Base-by-base conservation (phyloP, 2,888 invertebrate genomes). In the Beris morrisii region DNA sequence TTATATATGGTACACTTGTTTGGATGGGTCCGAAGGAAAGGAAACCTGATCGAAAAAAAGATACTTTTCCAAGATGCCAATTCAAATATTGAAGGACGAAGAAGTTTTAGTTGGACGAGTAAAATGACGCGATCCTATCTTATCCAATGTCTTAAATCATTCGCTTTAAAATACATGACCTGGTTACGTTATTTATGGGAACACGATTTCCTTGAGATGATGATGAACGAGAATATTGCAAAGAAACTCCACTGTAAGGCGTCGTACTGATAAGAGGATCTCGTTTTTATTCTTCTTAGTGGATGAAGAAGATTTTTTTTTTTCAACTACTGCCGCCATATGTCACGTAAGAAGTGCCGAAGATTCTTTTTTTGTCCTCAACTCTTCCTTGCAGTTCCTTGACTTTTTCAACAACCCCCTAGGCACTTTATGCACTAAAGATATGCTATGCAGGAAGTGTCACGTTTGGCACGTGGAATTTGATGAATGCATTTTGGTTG, bases 131-230 rank as follows among this genome's bases (percentile, higher is more conserved):
- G 64, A 67, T 67, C 58, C 22, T 58, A 58, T 58, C 58, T 58
- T 45, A 56, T 43, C 11, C 38, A 12, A 6, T 43, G 44, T 15
- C 43, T 56, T 56, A 43, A 56, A 43, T 22, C 56, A 56, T 56
- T 9, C 38, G 13, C 58, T 45, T 58, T 46, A 45, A 58, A 64
- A 64, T 54, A 64, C 64, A 67, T 67, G 67, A 67, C 67, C 67
- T 64, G 67, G 64, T 64, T 67, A 54, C 53, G 67, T 67, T 67
- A 67, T 67, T 67, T 64, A 67, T 67, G 64, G 28, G 45, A 58
- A 28, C 46, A 15, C 28, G 58, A 58, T 58, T 58, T 58, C 58
- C 58, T 58, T 58, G 46, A 58, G 58, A 58, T 58, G 44, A 58
- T 58, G 58, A 58, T 46, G 58, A 46, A 58, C 45, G 58, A 32